Base-by-base conservation (phyloP, 2,888 invertebrate genomes). In the Morpho helenor region DNA sequence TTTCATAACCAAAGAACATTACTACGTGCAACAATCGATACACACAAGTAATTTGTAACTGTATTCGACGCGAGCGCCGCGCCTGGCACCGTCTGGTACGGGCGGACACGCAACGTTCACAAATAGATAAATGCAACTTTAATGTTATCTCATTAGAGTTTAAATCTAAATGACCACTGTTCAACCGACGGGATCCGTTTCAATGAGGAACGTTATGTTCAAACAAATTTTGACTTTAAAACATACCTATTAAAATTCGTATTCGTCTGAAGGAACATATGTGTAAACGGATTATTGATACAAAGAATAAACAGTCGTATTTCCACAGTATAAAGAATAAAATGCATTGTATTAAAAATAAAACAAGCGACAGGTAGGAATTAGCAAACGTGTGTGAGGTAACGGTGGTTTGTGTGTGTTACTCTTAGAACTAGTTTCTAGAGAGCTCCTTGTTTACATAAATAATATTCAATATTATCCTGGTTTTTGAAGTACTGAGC, bases 21-120 rank as follows among this genome's bases (percentile, higher is more conserved):
- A 57, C 43, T 57, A 61, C 51, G 66, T 67, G 63, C 67, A 68
- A 72, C 72, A 71, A 70, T 75, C 74, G 71, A 71, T 73, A 71
- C 67, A 66, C 59, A 60, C 63, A 55, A 67, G 68, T 69, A 63
- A 66, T 69, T 73, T 68, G 73, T 73, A 76, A 82, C 80, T 76
- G 76, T 80, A 80, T 73, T 76, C 78, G 72, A 77, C 74, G 76
- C 79, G 67, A 70, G 76, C 82, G 79, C 82, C 78, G 75, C 72
- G 82, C 80, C 84, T 80, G 87, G 85, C 76, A 87, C 87, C 65
- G 77, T 66, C 71, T 82, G 86, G 84, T 80, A 87, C 87, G 75
- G 70, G 64, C 63, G 56, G 22, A 44, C 42, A 49, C 60, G 53
- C 43, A 52, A 53, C 55, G 46, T 43, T 52, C 52, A 52, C 54